A percentile compares a stretch with the other conserved stretches of the same genome.
These are phyloP conservation scores for Silurus glanis DNA, from an alignment of 2,113 vertebrate species.

Conservation along the genomic window DNA sequence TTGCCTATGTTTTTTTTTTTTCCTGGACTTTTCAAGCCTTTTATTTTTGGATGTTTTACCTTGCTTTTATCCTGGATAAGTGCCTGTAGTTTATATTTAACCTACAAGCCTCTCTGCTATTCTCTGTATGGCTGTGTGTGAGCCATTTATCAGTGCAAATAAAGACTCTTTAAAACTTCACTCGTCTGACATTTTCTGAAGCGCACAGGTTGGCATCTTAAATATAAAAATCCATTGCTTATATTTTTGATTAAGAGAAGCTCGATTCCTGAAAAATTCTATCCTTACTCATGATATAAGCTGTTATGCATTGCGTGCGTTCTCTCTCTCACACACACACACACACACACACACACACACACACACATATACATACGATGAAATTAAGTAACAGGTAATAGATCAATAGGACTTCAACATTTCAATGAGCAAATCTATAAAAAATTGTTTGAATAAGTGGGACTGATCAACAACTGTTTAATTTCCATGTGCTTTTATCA, in stretches of 20 bases:
- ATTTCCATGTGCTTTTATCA: no score
- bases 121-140: neutral
- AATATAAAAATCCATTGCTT: no score
- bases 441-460: no score
- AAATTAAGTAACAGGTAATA: no score
- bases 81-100: conserved; percentile 9
- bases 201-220: neutral
- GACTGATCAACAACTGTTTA: no score
- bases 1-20: neutral
- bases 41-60: neutral
- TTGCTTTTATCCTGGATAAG: conserved; percentile 7
- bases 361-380: no score
- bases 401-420: no score
- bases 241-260: neutral
- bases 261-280: neutral
- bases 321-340: no score
- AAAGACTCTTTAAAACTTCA: neutral
- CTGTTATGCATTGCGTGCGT: neutral
- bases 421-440: no score
- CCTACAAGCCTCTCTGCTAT: neutral
- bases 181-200: neutral
- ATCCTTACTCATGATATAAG: neutral
- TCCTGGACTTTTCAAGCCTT: neutral
- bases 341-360: no score
- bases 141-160: neutral